Conservation (phyloP, 2,797 vertebrate genomes). For the Phalanger gymnotis region DNA sequence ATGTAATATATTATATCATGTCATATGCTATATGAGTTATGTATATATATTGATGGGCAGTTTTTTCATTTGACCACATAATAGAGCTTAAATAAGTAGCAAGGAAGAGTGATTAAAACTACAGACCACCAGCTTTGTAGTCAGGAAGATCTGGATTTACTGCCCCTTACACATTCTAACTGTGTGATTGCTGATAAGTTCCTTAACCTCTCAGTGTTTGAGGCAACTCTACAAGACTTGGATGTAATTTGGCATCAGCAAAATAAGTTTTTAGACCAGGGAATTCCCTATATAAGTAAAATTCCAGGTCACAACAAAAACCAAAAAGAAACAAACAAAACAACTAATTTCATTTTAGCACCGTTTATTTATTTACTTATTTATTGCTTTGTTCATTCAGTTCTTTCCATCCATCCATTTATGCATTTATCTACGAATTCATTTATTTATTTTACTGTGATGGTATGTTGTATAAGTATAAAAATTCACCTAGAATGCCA, state of each 20-base stretch:
- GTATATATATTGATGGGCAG: not conserved
- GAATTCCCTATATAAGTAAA: not conserved
- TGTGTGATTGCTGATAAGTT: not conserved
- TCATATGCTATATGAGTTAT: not conserved
- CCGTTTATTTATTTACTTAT: not conserved
- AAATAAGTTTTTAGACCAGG: not conserved
- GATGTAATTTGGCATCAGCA: not conserved
- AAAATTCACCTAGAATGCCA: not conserved
- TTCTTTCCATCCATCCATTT: not conserved
- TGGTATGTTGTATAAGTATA: not conserved
- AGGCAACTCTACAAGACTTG: not conserved
- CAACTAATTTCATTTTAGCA: not conserved
- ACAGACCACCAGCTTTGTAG: not conserved
- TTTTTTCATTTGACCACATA: not conserved
- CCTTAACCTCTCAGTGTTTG: not conserved
- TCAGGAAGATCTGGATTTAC: not conserved
- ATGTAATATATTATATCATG: not conserved
- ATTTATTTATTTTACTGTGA: constrained; percentile 5
- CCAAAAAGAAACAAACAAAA: not conserved
- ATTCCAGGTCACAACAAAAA: not conserved
- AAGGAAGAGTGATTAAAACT: not conserved
- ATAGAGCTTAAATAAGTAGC: not conserved
- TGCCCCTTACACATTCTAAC: not conserved
- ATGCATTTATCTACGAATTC: not conserved
- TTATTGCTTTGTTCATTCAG: not conserved